Evolutionary conservation across 2,888 invertebrate species (phyloP).

Genomic region (Podotricha telesiphe): DNA sequence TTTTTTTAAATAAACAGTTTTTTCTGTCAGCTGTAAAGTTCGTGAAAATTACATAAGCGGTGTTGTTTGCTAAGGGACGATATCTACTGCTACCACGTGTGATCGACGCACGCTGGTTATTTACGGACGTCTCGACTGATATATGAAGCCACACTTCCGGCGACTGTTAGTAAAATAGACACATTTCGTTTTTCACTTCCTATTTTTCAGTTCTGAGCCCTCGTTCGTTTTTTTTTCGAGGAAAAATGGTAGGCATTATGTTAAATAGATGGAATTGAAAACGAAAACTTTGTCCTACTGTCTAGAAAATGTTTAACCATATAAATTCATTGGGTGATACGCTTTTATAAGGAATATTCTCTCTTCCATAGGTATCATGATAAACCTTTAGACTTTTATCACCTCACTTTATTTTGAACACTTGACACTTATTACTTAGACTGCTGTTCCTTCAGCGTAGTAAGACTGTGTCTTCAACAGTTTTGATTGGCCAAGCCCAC

Average conservation of each 20-base stretch:
- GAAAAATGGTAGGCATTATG: constrained; percentile 9
- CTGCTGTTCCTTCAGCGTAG: too few relatives aligned
- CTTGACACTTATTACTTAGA: too few relatives aligned
- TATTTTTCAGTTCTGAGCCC: constrained; percentile 4
- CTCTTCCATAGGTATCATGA: too few relatives aligned
- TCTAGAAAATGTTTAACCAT: neutral
- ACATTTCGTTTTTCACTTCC: constrained; percentile 28
- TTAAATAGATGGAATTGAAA: neutral
- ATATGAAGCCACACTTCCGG: constrained; percentile 70
- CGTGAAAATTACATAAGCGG: too few relatives aligned
- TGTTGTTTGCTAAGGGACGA: constrained; percentile 41
- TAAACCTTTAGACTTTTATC: too few relatives aligned
- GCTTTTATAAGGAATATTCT: too few relatives aligned
- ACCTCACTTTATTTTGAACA: too few relatives aligned
- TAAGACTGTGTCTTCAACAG: too few relatives aligned
- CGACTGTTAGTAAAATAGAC: constrained; percentile 41
- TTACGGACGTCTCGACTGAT: constrained; percentile 70
- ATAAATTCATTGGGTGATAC: too few relatives aligned
- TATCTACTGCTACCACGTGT: constrained; percentile 32
- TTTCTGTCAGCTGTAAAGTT: too few relatives aligned
- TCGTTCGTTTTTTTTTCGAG: constrained; percentile 3
- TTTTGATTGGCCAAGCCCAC: too few relatives aligned
- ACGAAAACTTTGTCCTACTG: neutral
- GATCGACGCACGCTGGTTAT: constrained; percentile 53
- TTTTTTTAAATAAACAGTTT: too few relatives aligned